Base-by-base conservation (phyloP, 1,140 invertebrate species). In the Cecropterus lyciades region DNA sequence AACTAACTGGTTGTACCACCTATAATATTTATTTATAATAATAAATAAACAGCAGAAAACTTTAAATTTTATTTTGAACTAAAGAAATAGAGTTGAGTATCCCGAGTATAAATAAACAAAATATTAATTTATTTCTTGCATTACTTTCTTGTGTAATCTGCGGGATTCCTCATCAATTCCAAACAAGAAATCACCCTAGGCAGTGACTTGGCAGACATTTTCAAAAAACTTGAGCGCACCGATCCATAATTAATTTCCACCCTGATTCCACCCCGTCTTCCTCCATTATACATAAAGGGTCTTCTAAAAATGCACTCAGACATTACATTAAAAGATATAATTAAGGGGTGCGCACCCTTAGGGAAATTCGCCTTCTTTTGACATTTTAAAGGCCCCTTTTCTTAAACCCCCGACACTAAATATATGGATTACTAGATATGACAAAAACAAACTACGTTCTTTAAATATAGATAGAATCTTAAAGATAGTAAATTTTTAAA, bases 291-390 rank as follows among this genome's bases (percentile, higher is more conserved):
- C 69, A 76, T 84, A 82, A 72, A 79, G 70, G 79, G 73, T 73
- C 82, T 68, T 80, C 80, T 82, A 89, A 91, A 91, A 91, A 91
- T 91, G 85, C 84, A 87, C 79, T 85, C 80, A 82, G 82, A 84
- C 85, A 86, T 84, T 82, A 82, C 82, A 83, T 88, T 91, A 88
- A 91, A 89, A 89, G 85, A 89, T 91, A 87, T 91, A 91, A 91
- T 91, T 89, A 89, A 87, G 82, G 81, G 82, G 82, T 75, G 79
- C 75, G 60, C 79, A 75, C 85, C 86, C 83, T 84, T 77, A 69
- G 77, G 84, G 86, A 84, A 86, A 84, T 79, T 82, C 80, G 78
- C 77, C 85, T 89, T 91, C 86, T 91, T 91, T 89, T 84, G 85
- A 88, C 88, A 82, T 91, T 89, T 90, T 87, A 89, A 87, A 87